Evolutionary conservation across 2,113 vertebrate genomes (phyloP), one percentile per base, ranked within the genome.

Genomic region (Myrmecophaga tridactyla): DNA sequence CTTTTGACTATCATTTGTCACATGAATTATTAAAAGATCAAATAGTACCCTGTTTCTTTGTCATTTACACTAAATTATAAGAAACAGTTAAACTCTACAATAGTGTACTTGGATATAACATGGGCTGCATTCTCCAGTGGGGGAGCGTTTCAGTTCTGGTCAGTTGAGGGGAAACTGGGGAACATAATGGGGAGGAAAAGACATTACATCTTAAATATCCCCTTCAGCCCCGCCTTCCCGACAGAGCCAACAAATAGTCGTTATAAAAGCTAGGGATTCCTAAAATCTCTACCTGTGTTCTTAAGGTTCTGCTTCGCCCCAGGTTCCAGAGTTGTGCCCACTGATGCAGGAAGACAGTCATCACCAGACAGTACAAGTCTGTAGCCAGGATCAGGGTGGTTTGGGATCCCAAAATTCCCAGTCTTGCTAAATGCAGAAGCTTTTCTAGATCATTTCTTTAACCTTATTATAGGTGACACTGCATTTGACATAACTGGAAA

Each of bases 41-140:
- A 70, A 43, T 48, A 75, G 4, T 43, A 43, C 58, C 5, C 2
- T 43, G 15, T 89, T 46, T 86, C 39, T 70, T 53, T 85, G 36
- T 75, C 41, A 62, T 92, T 86, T 92, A n/a, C n/a, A 67, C 36
- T 70, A 72, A 84, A 78, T 88, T 86, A 48, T 41, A 80, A 76
- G 89, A 58, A 58, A 60, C 17, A 73, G 4, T 69, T 39, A 62
- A 82, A 76, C 31, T 84, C 25, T 53, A 13, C 27, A 82, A 18
- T 60, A 43, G 21, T 41, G 8, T 82, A 36, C 56, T 77, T 87
- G 84, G 14, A n/a, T 77, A 31, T 65, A 51, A 41, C 25, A 6
- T 73, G 56, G 18, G 20, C 23, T 90, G 43, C 34, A 7, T 81
- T 80, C 69, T 90, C 67, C 43, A 53, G 0, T 7, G 2, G 36